Evolutionary conservation across 2,113 vertebrate genomes (phyloP).

Genomic region (Lampris megalopsis): DNA sequence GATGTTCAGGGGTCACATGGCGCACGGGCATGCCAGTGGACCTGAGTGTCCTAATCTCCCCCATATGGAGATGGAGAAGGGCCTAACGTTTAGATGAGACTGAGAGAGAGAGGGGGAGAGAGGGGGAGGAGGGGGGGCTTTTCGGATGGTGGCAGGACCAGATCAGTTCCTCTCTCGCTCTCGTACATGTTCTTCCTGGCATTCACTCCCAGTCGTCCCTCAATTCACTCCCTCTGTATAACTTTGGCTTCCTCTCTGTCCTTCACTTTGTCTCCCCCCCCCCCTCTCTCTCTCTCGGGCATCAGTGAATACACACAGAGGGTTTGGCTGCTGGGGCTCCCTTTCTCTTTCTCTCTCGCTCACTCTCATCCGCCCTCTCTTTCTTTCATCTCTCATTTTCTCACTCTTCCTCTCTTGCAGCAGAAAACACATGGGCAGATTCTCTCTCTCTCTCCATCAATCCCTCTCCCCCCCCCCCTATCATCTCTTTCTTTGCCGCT

Average conservation of each 20-base stretch:
- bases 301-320: no score
- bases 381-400: no score
- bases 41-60: conserved; percentile 48
- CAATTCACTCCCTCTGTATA: neutral
- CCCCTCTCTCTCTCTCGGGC: neutral
- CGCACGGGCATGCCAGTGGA: conserved; percentile 7
- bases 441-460: neutral
- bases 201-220: neutral
- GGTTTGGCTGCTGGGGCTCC: no score
- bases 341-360: no score
- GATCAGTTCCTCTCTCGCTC: conserved; percentile 15
- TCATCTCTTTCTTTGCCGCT: neutral
- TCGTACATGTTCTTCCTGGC: neutral
- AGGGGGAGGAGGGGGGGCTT: neutral
- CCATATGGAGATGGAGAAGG: conserved; percentile 7
- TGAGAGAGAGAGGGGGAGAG: neutral
- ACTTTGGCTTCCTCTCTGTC: conserved; percentile 7
- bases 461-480: conserved; percentile 5
- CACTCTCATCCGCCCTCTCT: no score
- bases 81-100: conserved; percentile 30
- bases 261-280: conserved; percentile 6
- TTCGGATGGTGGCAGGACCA: conserved; percentile 7
- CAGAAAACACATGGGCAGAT: no score
- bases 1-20: conserved; percentile 42
- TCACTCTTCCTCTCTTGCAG: no score